Conservation (phyloP, 2,888 invertebrate species). For the Leptinotarsa peninsularis region DNA sequence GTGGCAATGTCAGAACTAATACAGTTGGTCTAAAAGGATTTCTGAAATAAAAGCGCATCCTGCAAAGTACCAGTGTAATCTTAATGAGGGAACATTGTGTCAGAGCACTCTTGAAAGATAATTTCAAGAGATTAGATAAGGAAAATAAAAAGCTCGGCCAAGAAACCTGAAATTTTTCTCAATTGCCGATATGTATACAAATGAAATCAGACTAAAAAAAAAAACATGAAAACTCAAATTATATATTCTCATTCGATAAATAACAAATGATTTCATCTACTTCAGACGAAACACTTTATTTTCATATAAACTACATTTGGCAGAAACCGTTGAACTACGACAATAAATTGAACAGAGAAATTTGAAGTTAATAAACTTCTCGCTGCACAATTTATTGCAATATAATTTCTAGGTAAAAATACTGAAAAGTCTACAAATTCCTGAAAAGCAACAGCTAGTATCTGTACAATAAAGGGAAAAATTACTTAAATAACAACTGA, state of each 20-base stretch:
- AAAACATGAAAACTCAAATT: background rate
- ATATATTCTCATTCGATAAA: conserved; percentile 7
- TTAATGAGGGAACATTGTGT: too few relatives aligned
- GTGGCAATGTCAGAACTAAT: too few relatives aligned
- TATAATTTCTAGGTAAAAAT: conserved; percentile 37
- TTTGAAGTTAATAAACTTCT: conserved; percentile 7
- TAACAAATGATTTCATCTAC: background rate
- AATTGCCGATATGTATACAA: too few relatives aligned
- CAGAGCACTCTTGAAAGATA: too few relatives aligned
- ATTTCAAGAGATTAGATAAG: too few relatives aligned
- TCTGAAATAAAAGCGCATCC: too few relatives aligned
- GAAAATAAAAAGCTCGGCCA: too few relatives aligned
- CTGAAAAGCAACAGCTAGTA: conserved; percentile 40
- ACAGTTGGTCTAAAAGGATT: too few relatives aligned
- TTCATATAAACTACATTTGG: conserved; percentile 49
- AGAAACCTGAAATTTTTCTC: too few relatives aligned
- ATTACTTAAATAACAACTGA: conserved; percentile 12
- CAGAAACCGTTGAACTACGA: conserved; percentile 43
- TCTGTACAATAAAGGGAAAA: conserved; percentile 24
- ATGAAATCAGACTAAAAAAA: background rate
- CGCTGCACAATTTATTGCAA: conserved; percentile 34
- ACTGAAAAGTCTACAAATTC: conserved; percentile 38
- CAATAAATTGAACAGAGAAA: conserved; percentile 19
- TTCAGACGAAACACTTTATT: conserved; percentile 21
- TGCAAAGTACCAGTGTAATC: too few relatives aligned